Evolutionary conservation across 2,113 vertebrate genomes (phyloP).

Genomic region (Pseudolaguvia tuberculata): DNA sequence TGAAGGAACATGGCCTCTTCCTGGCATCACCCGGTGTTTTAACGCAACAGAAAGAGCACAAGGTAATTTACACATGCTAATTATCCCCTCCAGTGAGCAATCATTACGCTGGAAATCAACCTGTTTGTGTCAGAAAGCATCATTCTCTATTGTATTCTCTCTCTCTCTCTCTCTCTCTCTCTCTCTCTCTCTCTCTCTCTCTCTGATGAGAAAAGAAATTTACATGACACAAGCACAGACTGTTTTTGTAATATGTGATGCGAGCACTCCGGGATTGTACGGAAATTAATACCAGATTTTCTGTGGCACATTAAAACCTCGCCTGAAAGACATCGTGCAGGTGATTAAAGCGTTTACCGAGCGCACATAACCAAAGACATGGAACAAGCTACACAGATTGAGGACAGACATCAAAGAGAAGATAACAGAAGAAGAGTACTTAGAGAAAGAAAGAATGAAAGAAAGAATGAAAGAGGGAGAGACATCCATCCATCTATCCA

Average conservation of each 20-base stretch:
- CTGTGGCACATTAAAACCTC: neutral
- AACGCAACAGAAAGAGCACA: neutral
- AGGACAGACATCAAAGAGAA: too few relatives aligned
- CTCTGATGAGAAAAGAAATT: neutral
- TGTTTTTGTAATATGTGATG: neutral
- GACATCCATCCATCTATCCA: too few relatives aligned
- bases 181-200: neutral
- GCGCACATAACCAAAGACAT: neutral
- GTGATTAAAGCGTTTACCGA: neutral
- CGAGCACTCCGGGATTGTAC: neutral
- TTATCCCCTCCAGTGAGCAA: constrained; percentile 14
- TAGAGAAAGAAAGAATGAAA: neutral
- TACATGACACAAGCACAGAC: constrained; percentile 14
- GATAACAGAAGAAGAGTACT: too few relatives aligned
- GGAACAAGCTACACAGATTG: neutral
- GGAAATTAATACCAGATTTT: constrained; percentile 14
- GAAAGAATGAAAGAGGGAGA: neutral
- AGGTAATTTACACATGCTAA: constrained; percentile 13
- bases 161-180: neutral
- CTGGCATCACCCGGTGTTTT: neutral
- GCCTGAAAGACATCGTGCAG: too few relatives aligned
- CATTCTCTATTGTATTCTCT: neutral
- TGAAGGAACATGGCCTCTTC: constrained; percentile 1
- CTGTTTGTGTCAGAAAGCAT: constrained; percentile 25
- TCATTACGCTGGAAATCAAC: constrained; percentile 7